These are phyloP conservation scores for Pachyramphus minor DNA, from an alignment of 2,113 vertebrate genomes.

Conservation along the genomic window DNA sequence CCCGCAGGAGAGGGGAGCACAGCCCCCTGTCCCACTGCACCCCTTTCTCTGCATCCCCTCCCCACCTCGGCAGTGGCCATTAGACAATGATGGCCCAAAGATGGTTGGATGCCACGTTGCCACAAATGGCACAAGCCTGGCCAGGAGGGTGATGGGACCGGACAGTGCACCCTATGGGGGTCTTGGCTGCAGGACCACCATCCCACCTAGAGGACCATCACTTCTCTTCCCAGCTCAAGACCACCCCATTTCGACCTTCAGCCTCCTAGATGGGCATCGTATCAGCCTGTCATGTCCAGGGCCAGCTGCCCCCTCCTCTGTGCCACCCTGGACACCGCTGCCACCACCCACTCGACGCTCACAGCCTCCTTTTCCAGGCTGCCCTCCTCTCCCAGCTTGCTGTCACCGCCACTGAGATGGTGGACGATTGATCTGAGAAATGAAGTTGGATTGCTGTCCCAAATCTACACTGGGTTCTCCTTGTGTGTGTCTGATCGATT, in stretches of 20 bases:
- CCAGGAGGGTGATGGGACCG: neutral
- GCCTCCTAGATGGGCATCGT: neutral
- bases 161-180: rapidly evolving
- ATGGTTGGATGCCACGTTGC: rapidly evolving
- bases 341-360: neutral
- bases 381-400: constrained; percentile 77
- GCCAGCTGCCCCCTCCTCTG: neutral
- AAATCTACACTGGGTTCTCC: constrained; percentile 89
- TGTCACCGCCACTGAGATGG: constrained; percentile 90
- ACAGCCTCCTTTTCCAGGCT: constrained; percentile 68
- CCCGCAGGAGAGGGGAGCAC: neutral
- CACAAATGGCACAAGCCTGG: neutral
- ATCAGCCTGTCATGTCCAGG: neutral
- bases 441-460: constrained; percentile 98
- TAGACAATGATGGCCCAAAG: rapidly evolving
- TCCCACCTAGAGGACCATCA: neutral
- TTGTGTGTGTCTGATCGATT: constrained; percentile 99
- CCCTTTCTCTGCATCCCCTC: neutral
- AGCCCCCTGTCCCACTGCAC: neutral
- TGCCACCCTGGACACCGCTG: neutral
- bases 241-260: neutral
- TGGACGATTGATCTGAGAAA: constrained; percentile 94
- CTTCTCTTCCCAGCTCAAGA: neutral
- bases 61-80: rapidly evolving
- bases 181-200: rapidly evolving